Evolutionary conservation across 2,113 vertebrate genomes (phyloP).

Genomic region (Jaculus jaculus): DNA sequence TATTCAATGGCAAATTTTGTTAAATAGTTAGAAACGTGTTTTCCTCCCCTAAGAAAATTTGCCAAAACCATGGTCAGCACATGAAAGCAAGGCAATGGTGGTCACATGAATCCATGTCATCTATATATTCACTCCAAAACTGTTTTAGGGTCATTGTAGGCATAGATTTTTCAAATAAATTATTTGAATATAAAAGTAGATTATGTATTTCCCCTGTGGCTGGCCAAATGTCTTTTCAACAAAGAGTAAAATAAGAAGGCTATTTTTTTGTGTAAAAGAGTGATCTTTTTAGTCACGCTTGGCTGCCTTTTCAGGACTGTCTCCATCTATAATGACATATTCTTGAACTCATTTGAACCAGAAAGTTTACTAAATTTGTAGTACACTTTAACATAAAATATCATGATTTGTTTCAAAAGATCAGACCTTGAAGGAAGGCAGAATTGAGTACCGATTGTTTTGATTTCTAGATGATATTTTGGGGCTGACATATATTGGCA

Average conservation of each 20-base stretch:
- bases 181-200: slow-evolving; percentile 91
- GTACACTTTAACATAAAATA: slow-evolving; percentile 82
- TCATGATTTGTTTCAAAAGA: slow-evolving; percentile 78
- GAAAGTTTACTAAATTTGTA: slow-evolving; percentile 88
- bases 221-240: slow-evolving; percentile 90
- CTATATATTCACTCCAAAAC: slow-evolving; percentile 82
- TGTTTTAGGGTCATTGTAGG: slow-evolving; percentile 86
- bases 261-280: slow-evolving; percentile 90
- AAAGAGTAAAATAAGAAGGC: slow-evolving; percentile 90
- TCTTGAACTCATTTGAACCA: slow-evolving; percentile 89
- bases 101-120: slow-evolving; percentile 80
- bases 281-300: slow-evolving; percentile 91
- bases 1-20: slow-evolving; percentile 55
- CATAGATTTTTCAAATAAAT: slow-evolving; percentile 86
- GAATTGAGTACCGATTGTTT: slow-evolving; percentile 36
- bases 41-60: slow-evolving; percentile 56
- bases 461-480: slow-evolving; percentile 57
- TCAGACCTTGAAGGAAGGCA: slow-evolving; percentile 26
- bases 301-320: slow-evolving; percentile 88
- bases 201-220: slow-evolving; percentile 90
- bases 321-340: slow-evolving; percentile 91
- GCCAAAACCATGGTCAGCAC: slow-evolving; percentile 76
- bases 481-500: slow-evolving; percentile 59
- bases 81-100: slow-evolving; percentile 83
- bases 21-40: slow-evolving; percentile 25